phyloP scores from a whole-genome alignment of 23 tunicate species.

The Halocynthia aurantium region DNA sequence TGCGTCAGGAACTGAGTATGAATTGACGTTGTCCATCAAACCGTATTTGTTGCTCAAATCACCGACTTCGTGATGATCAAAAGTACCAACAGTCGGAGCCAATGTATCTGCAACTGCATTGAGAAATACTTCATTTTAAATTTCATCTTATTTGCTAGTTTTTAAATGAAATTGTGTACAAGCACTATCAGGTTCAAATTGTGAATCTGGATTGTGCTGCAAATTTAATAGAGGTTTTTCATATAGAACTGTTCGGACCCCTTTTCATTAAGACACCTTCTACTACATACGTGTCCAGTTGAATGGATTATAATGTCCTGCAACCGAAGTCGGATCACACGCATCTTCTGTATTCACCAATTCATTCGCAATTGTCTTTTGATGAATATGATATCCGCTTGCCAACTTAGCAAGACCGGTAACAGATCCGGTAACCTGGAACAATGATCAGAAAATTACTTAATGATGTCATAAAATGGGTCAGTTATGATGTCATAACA shows the following conservation, averaged over 20 bases:
- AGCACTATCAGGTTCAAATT: no score
- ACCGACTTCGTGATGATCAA: conserved; percentile 63
- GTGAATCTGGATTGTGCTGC: no score
- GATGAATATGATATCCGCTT: conserved; percentile 49
- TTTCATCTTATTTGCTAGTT: no score
- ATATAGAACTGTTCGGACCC: no score
- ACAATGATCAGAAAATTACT: not conserved
- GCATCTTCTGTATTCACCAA: no score
- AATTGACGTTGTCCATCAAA: conserved; percentile 1
- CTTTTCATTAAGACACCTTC: not conserved
- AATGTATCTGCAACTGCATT: not conserved
- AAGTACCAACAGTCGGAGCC: conserved; percentile 14
- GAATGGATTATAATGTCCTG: conserved; percentile 45
- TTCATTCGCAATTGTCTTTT: conserved; percentile 17
- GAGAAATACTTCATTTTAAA: no score
- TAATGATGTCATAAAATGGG: not conserved
- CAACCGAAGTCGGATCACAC: conserved; percentile 5
- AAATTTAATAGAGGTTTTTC: no score
- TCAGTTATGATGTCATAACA: no score
- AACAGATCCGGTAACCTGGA: conserved; percentile 23
- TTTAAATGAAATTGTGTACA: no score
- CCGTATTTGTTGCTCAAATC: conserved; percentile 64
- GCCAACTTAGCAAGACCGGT: conserved; percentile 20
- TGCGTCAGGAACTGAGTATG: conserved; percentile 13
- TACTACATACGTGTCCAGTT: conserved; percentile 12